Conservation (phyloP, 2,113 vertebrate genomes). For the Catharus minimus region DNA sequence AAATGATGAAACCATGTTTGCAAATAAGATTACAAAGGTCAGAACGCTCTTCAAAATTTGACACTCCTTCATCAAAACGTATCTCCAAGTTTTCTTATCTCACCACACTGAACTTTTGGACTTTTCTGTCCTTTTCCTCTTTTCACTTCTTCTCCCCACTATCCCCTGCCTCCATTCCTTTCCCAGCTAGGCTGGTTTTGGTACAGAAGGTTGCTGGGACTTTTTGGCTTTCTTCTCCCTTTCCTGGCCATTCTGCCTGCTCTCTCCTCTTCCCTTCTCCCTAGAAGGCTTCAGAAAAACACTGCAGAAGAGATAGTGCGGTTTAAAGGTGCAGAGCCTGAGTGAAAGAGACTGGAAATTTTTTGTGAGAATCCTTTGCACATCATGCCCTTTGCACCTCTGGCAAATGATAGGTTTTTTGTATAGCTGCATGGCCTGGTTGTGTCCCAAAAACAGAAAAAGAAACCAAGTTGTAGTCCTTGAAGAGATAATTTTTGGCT, state of each 20-base stretch:
- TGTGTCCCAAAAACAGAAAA: background rate
- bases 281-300: background rate
- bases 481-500: background rate
- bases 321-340: background rate
- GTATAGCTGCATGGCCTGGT: fast-evolving
- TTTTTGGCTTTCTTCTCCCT: background rate
- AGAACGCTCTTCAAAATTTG: background rate
- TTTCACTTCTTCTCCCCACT: background rate
- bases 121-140: background rate
- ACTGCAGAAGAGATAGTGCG: background rate
- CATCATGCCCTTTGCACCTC: background rate
- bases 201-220: background rate
- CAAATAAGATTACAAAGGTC: background rate
- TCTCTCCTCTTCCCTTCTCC: background rate
- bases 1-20: background rate
- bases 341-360: background rate
- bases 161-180: background rate
- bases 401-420: fast-evolving
- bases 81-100: background rate
- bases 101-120: background rate
- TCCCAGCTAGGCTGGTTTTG: background rate
- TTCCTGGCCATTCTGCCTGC: background rate
- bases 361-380: background rate
- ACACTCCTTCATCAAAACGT: background rate
- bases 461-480: background rate